Evolutionary conservation across 2,888 invertebrate species (phyloP), one percentile per base, ranked within the genome.

Genomic region (Eremobia ochroleuca): DNA sequence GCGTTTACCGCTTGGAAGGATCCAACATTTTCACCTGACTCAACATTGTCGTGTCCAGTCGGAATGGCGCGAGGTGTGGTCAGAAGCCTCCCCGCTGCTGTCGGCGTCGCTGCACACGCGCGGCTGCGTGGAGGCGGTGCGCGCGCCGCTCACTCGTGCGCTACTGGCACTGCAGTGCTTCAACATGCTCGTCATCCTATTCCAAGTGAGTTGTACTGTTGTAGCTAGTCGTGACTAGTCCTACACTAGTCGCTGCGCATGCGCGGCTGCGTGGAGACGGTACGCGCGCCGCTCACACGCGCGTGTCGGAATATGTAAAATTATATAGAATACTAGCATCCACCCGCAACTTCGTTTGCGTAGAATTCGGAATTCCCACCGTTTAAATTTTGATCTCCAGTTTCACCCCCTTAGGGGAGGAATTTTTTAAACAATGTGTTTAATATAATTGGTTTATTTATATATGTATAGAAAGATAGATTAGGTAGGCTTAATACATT

Each of bases 121-220:
- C 79, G 96, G 95, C 71, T 96, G 96, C 83, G 94, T 94, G 75
- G 95, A 94, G 82, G 96, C 96, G 0, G 93, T 95, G 70, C 92
- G 94, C 8, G 91, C 91, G 70, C 96, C 96, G 40, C 95, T 97
- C 71, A 90, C 93, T 0, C 85, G 91, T 3, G 94, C 95, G 1
- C 88, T 95, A 59, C 90, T 94, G 3, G 95, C 93, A 13, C 88
- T 96, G 86, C 94, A 94, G 83, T 88, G 91, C 78, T 93, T 95
- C 89, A 93, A 91, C 76, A 81, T 93, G 82, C 93, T 96, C 40
- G 90, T 94, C n/a, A 77, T 93, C 8, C 76, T 96, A 52, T 88
- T 96, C 55, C 95, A 96, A 93, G 96, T 95, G 18, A 61, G 61
- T 21, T 18, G 49, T 49, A 21, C 21, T 59, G 28, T 59, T 28